phyloP scores from a whole-genome alignment of 1,140 invertebrate genomes.

The Oedothorax gibbosus region DNA sequence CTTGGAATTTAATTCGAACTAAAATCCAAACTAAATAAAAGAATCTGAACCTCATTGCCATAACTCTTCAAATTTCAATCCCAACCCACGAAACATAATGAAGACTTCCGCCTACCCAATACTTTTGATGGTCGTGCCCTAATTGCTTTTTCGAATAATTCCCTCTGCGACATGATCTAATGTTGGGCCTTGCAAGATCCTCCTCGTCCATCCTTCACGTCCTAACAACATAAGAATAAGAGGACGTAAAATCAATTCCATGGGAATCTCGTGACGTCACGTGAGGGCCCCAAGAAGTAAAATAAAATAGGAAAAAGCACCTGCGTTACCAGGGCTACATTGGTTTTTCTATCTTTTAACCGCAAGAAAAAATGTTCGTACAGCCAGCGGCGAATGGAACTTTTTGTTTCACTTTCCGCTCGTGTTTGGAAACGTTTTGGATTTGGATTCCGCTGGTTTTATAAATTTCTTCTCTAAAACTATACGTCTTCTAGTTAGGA shows the following conservation, averaged over 20 bases:
- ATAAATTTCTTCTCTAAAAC: too few species aligned
- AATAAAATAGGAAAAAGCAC: conserved; percentile 57
- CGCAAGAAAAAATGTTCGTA: too few species aligned
- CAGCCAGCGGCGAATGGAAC: too few species aligned
- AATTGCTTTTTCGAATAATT: conserved; percentile 55
- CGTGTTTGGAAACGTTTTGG: too few species aligned
- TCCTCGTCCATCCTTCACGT: conserved; percentile 46
- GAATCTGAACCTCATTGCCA: neutral
- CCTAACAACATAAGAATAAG: conserved; percentile 22
- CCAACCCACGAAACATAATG: conserved; percentile 35
- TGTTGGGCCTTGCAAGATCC: conserved; percentile 20
- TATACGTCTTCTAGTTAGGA: neutral
- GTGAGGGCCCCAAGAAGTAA: conserved; percentile 37
- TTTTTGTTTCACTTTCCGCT: too few species aligned
- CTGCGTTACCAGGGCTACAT: conserved; percentile 40
- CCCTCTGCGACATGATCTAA: conserved; percentile 29
- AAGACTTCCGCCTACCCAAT: conserved; percentile 42
- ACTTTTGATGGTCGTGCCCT: conserved; percentile 18
- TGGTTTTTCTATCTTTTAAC: conserved; percentile 24
- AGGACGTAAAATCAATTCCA: conserved; percentile 46
- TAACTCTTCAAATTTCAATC: conserved; percentile 45
- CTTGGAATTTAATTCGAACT: too few species aligned
- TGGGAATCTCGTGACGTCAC: conserved; percentile 53
- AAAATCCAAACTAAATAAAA: too few species aligned
- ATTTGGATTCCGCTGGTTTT: too few species aligned